Evolutionary conservation across 2,797 vertebrate genomes (phyloP).

Genomic region (Chrosomus eos): DNA sequence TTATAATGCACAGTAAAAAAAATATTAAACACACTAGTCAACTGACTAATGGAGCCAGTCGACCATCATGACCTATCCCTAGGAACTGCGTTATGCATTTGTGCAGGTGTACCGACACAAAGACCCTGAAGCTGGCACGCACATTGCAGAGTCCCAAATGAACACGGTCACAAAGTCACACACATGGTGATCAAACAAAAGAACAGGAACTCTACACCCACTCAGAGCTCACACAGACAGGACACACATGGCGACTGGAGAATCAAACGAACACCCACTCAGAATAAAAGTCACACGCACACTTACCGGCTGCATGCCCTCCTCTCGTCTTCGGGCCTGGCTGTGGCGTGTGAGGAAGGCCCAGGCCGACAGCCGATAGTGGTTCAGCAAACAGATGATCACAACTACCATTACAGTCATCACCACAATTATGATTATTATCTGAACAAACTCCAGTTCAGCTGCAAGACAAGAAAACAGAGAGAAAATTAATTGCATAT

Average conservation of each 20-base stretch:
- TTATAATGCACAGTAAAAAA: not conserved
- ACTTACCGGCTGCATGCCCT: conserved; percentile 64
- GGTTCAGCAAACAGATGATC: conserved; percentile 88
- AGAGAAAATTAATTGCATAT: conserved; percentile 23
- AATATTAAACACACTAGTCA: not conserved
- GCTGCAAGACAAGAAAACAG: conserved; percentile 73
- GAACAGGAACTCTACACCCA: conserved; percentile 52
- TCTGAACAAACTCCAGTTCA: conserved; percentile 91
- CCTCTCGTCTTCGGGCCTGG: conserved; percentile 80
- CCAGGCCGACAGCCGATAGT: conserved; percentile 86
- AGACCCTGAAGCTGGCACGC: conserved; percentile 44
- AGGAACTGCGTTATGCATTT: not conserved
- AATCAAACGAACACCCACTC: conserved; percentile 45
- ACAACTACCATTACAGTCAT: conserved; percentile 91
- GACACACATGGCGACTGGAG: conserved; percentile 40
- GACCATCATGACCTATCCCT: not conserved
- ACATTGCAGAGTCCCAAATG: conserved; percentile 32
- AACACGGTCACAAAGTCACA: conserved; percentile 46
- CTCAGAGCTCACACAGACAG: conserved; percentile 46
- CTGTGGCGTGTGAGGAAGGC: conserved; percentile 84
- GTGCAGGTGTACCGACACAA: conserved; percentile 30
- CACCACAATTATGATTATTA: conserved; percentile 88
- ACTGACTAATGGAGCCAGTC: not conserved
- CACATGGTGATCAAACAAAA: conserved; percentile 46
- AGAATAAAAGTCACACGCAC: conserved; percentile 32